These are phyloP conservation scores for Poecile atricapillus DNA, from an alignment of 2,113 vertebrate species.

Conservation along the genomic window DNA sequence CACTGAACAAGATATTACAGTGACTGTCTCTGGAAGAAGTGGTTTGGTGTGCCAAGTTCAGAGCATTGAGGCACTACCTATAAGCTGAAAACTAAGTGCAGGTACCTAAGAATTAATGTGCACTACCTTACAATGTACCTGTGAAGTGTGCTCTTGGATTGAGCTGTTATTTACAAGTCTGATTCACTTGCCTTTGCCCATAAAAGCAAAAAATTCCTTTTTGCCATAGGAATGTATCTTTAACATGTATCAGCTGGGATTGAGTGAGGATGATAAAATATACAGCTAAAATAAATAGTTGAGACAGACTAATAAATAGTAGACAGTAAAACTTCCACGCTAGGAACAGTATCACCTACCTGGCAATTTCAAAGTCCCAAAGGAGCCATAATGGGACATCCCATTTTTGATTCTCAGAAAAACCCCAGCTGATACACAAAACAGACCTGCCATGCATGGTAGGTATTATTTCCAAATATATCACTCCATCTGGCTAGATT, in stretches of 20 bases:
- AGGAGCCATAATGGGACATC: neutral
- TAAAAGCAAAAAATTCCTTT: neutral
- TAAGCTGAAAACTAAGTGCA: neutral
- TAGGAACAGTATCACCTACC: neutral
- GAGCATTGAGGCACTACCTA: neutral
- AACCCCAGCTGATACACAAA: neutral
- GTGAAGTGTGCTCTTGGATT: neutral
- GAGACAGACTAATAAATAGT: neutral
- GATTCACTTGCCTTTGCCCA: neutral
- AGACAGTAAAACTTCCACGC: neutral
- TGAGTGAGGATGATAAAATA: neutral
- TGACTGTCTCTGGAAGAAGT: neutral
- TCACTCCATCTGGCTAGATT: neutral
- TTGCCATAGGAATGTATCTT: neutral
- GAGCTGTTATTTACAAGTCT: neutral
- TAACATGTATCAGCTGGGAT: neutral
- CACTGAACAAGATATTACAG: neutral
- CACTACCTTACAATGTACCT: neutral
- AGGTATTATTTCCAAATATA: neutral
- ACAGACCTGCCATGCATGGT: neutral
- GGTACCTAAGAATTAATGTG: neutral
- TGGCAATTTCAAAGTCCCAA: neutral
- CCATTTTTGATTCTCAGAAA: neutral
- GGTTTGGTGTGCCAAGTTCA: neutral
- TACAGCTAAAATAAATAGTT: neutral